Evolutionary conservation across 1,140 invertebrate genomes (phyloP).

Genomic region (Zaprionus ghesquierei): DNA sequence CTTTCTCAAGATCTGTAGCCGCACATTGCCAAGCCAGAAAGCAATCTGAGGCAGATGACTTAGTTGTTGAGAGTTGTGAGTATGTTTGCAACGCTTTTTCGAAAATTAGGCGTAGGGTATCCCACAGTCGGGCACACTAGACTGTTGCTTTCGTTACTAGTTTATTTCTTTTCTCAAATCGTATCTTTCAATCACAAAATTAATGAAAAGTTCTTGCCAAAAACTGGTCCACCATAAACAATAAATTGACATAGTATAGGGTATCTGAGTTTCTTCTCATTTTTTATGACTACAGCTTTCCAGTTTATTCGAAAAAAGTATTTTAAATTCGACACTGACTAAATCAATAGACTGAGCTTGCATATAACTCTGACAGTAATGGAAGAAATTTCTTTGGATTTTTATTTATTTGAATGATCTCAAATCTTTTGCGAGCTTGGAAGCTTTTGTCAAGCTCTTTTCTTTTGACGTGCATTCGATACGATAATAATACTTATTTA

Average conservation of each 20-base stretch:
- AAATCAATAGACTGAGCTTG: neutral
- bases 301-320: neutral
- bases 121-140: no score
- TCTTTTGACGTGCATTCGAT: neutral
- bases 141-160: no score
- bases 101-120: no score
- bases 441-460: neutral
- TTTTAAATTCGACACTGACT: neutral
- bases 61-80: no score
- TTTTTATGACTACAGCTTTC: neutral
- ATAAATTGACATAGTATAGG: neutral
- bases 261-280: neutral
- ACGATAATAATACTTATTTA: slow-evolving; percentile 26
- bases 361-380: neutral
- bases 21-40: no score
- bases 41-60: no score
- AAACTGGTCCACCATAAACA: neutral
- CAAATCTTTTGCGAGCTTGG: neutral
- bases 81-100: no score
- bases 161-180: neutral
- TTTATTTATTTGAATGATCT: neutral
- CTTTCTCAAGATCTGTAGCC: no score
- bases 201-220: neutral
- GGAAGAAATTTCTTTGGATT: neutral
- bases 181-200: neutral